Percentiles rank a stretch among this genome's conserved stretches.
Evolutionary conservation across 92 coral and sea anemone species (phyloP).

Genomic region (Heteractis magnifica): DNA sequence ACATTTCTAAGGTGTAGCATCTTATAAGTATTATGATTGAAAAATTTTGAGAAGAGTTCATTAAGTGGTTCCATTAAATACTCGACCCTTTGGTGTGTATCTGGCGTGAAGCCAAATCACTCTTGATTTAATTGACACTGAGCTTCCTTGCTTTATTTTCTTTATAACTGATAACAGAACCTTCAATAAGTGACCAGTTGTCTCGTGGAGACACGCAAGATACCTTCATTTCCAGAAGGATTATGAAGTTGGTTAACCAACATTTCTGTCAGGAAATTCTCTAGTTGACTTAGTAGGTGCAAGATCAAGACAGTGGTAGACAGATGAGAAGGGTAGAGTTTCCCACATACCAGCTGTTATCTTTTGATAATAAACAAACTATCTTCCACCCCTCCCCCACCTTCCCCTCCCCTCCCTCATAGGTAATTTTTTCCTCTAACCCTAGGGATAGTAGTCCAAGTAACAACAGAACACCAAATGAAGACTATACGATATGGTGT

Average conservation of each 20-base stretch:
- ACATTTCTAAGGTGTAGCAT: neutral
- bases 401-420: neutral
- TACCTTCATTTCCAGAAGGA: neutral
- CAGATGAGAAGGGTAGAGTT: neutral
- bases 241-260: neutral
- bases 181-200: neutral
- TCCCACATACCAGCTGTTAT: neutral
- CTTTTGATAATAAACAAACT: too few relatives aligned
- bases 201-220: neutral
- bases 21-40: neutral
- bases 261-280: neutral
- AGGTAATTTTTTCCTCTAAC: too few relatives aligned
- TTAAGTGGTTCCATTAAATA: neutral
- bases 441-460: too few relatives aligned
- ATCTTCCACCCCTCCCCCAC: neutral
- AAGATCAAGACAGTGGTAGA: neutral
- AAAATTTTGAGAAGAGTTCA: neutral
- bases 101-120: conserved; percentile 24
- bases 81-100: neutral
- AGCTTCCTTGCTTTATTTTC: neutral
- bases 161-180: neutral
- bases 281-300: neutral
- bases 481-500: too few relatives aligned
- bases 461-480: too few relatives aligned
- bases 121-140: neutral